Conservation (phyloP, 2,797 vertebrate species). For the Sarcoramphus papa region DNA sequence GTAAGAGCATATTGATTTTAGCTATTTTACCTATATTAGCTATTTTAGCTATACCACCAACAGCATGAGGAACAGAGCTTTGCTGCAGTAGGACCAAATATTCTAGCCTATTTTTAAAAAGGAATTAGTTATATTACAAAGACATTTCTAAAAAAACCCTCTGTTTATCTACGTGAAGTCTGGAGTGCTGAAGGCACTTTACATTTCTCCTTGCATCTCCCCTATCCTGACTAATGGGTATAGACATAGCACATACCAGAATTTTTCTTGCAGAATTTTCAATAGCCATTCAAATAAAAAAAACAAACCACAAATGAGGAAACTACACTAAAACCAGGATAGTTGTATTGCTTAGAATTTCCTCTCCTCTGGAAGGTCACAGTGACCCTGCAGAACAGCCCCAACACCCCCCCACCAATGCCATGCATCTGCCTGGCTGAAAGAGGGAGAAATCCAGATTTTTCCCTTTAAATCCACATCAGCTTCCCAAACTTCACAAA, state of each 20-base stretch:
- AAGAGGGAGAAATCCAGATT: neutral
- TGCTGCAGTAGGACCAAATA: neutral
- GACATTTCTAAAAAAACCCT: neutral
- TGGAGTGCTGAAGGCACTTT: neutral
- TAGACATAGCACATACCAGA: neutral
- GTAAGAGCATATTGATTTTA: neutral
- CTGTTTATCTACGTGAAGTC: neutral
- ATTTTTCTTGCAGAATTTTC: neutral
- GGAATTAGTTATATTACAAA: neutral
- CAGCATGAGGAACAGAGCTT: neutral
- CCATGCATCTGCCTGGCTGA: neutral
- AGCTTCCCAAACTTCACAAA: neutral
- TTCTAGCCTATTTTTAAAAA: neutral
- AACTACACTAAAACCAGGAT: neutral
- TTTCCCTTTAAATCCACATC: neutral
- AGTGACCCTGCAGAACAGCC: neutral
- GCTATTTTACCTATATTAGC: neutral
- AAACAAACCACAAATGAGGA: neutral
- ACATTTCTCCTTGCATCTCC: neutral
- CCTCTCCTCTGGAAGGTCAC: neutral
- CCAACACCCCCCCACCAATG: accelerated
- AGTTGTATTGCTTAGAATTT: neutral
- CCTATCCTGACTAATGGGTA: neutral
- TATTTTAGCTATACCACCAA: neutral
- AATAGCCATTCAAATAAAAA: neutral